Percentiles rank a stretch among this genome's conserved stretches.
phyloP scores from a whole-genome alignment of 2,113 vertebrate species.

The Aspidoscelis tigris region DNA sequence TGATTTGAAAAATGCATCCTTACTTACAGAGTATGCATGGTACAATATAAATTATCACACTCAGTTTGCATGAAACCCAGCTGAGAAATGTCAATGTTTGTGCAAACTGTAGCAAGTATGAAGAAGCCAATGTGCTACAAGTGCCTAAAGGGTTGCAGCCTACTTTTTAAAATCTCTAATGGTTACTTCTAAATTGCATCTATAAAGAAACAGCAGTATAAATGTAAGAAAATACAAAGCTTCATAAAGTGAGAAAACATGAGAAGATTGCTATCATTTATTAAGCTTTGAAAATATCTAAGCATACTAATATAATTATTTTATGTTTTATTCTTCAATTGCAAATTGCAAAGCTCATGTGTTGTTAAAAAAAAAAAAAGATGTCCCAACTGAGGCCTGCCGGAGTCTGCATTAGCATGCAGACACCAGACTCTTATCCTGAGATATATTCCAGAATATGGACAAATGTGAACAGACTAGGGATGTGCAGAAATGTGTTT shows the following conservation, averaged over 20 bases:
- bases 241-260: not conserved
- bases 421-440: too few relatives aligned
- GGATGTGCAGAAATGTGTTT: too few relatives aligned
- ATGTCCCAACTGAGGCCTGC: too few relatives aligned
- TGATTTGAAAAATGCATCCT: slow-evolving; percentile 42
- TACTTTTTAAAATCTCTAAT: not conserved
- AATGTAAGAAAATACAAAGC: not conserved
- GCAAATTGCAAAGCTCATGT: not conserved
- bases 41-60: too few relatives aligned
- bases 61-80: too few relatives aligned
- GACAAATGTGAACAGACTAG: too few relatives aligned
- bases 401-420: too few relatives aligned
- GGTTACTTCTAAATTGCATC: not conserved
- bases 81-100: too few relatives aligned
- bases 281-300: not conserved
- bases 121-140: slow-evolving; percentile 15
- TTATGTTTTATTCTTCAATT: not conserved
- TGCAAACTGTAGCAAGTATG: not conserved
- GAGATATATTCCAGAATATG: too few relatives aligned
- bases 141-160: not conserved
- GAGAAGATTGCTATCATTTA: not conserved
- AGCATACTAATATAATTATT: not conserved
- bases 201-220: not conserved
- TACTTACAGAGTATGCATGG: not conserved
- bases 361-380: not conserved